Evolutionary conservation across 2,888 invertebrate species (phyloP), one percentile per base, ranked within the genome.

Genomic region (Apoderus coryli): DNA sequence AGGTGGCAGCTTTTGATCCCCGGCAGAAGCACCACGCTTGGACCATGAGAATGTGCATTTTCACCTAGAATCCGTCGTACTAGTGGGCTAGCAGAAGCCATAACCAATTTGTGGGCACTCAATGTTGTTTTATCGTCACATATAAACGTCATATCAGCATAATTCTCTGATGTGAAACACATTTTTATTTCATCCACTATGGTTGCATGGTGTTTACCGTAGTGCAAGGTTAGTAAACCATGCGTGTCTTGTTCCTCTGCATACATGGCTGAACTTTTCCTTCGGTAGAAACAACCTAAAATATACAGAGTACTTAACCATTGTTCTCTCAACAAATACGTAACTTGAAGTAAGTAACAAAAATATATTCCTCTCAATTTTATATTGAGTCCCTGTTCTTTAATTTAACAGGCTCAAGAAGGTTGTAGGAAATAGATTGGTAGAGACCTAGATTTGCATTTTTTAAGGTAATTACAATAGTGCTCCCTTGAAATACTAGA

Each of bases 141-240:
- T 43, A 84, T 74, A 54, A 86, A 73, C 53, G 78, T 76, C 62
- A 86, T 71, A 64, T 86, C 85, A 37, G 84, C 80, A 61, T 78
- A 82, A 60, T 80, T 75, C 58, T 84, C 81, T 45, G 81, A 82
- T 49, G 76, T 70, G 67, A 81, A 84, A 69, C 85, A 85, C 54
- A 81, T 79, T 55, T 79, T 78, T 57, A 85, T 80, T 67, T 85
- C 85, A 62, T 80, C 82, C 61, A 81, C 76, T 68, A 86, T 78
- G 64, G 84, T 84, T 65, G 82, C 82, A 69, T 81, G 82, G 70
- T 85, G 85, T 69, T 85, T 85, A 68, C 84, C 84, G 66, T 86
- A 85, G 65, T 85, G 84, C 65, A 86, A 75, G 58, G 85, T 85
- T 67, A 86, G 73, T 69, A 84, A 69, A 53, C 74, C 75, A 62